Base-by-base conservation (phyloP, 2,888 invertebrate genomes). In the Anoncus sp. region DNA sequence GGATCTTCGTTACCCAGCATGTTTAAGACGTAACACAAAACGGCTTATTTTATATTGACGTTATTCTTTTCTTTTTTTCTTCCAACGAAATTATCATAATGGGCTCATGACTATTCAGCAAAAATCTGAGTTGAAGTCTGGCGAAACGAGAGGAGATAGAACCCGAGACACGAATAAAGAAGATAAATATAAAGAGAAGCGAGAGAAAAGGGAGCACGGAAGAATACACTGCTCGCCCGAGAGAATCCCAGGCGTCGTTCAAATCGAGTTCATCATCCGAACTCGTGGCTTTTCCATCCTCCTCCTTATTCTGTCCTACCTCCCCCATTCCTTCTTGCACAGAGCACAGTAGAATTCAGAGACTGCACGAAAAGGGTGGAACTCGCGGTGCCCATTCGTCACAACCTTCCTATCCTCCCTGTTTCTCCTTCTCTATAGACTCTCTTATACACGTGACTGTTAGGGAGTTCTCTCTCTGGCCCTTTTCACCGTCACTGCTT, bases 371-470 rank as follows among this genome's bases (percentile, higher is more conserved):
- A 79, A 77, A 77, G 76, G 79, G 76, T 79, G 76, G 79, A 77
- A 77, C 79, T 79, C 77, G 65, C 75, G n/a, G 78, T 79, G 81
- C 82, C n/a, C 80, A 83, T 83, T 81, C 81, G 81, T 84, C 85
- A 81, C 79, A 80, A 85, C 75, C 78, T 73, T n/a, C 74, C 70
- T 65, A 70, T 76, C 70, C 71, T 18, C 67, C 63, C 51, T 51
- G 57, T 63, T 57, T 69, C 67, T 45, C 43, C 72, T n/a, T 45
- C 49, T 45, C 47, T 20, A n/a, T 55, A 55, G 62, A 71, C 27
- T 51, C 27, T 51, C 60, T 60, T 31, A 38, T 31, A 24, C 45
- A 47, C 69, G 22, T 47, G 55, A 55, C 14, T 43, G 43, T 45
- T 31, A 12, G 20, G 31, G 55, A n/a, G 51, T 35, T 53, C 66